These are phyloP conservation scores for Fistularia tabacaria DNA, from an alignment of 2,797 vertebrate genomes.

Conservation along the genomic window DNA sequence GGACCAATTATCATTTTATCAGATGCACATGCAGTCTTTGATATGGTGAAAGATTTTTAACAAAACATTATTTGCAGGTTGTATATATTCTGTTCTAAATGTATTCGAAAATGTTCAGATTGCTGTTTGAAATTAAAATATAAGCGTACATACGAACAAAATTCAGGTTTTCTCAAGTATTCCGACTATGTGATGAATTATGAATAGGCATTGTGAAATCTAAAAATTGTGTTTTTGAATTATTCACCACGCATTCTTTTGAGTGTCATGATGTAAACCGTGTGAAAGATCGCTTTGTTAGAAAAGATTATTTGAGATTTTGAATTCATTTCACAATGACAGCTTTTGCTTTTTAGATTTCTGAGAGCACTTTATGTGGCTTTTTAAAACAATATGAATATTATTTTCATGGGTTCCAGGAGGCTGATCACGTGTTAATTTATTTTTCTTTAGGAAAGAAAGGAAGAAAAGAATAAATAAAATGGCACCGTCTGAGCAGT, in stretches of 20 bases:
- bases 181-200: conserved; percentile 62
- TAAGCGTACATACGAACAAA: conserved; percentile 36
- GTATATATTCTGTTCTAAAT: no score
- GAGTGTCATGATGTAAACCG: conserved; percentile 43
- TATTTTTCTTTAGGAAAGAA: conserved; percentile 16
- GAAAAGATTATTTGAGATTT: conserved; percentile 3
- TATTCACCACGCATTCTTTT: conserved; percentile 56
- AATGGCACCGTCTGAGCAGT: no score
- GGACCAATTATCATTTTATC: conserved; percentile 10
- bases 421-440: conserved; percentile 19
- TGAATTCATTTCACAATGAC: no score
- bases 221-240: conserved; percentile 68
- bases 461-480: not conserved
- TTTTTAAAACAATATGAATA: conserved; percentile 17
- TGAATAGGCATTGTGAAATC: conserved; percentile 67
- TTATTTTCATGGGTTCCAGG: conserved; percentile 28
- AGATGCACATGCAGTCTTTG: conserved; percentile 12
- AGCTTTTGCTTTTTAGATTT: no score
- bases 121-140: conserved; percentile 24
- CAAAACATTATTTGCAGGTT: conserved; percentile 1
- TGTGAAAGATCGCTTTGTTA: conserved; percentile 37
- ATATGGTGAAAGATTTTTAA: conserved; percentile 16
- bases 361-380: no score
- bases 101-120: not conserved
- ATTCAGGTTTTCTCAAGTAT: conserved; percentile 60